Evolutionary conservation across 2,797 vertebrate species (phyloP), one percentile per base, ranked within the genome.

Genomic region (Epinephelus coioides): DNA sequence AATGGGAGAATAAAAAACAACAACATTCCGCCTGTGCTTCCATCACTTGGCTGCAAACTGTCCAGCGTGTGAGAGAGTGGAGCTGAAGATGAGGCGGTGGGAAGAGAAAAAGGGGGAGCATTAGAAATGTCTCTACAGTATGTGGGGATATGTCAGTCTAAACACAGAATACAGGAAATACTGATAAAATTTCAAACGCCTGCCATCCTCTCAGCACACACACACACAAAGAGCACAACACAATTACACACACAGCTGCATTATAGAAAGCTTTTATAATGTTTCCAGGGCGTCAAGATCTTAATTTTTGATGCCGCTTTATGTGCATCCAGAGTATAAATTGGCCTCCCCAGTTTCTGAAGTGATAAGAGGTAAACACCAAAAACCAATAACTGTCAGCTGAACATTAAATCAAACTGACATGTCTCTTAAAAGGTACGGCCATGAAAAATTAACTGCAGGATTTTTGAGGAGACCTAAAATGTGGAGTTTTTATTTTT

Each of bases 311-410:
- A 94, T 93, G 92, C 85, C 15, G 78, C 81, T 89, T 87, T 85
- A 82, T 94, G 89, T 89, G 91, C 88, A 84, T 88, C 82, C 80
- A 55, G 85, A 91, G 90, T 88, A 89, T 88, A 91, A 93, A 94
- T 92, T 93, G 93, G 86, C 73, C 86, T 87, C 85, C 81, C 77
- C 80, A 89, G 86, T 92, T 92, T 93, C 85, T 86, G 90, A 91
- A 90, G 91, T 90, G 92, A 92, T 92, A 92, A 93, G 92, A 93
- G 91, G 94, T 93, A 95, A 95, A 95, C 94, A 94, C 91, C 79
- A 81, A 94, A 95, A 93, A 90, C 93, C 94, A 95, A 94, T 95
- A 95, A 94, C 91, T 93, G 92, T 93, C 94, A 94, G 84, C 51
- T 9, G n/a, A 89, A 94, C 89, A 85, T 92, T 92, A 95, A 95